Base-by-base conservation (phyloP, 2,888 invertebrate genomes). In the Homarus gammarus region DNA sequence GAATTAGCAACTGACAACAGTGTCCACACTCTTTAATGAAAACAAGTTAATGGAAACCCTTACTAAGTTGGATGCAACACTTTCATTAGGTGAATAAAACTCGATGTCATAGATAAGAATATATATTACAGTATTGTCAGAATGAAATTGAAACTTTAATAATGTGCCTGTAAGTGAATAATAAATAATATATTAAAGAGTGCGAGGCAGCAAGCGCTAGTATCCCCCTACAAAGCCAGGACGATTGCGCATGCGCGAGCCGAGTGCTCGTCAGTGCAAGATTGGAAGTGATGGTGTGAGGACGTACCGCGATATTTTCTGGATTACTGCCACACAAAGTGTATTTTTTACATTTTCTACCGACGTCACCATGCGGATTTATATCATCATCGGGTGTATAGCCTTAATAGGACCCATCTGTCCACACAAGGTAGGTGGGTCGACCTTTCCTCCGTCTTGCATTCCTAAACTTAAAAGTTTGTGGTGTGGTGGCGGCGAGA, bases 291-390 rank as follows among this genome's bases (percentile, higher is more conserved):
- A 81, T 64, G 64, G 56, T 81, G 81, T 81, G 81, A 81, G 40
- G 81, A 81, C 56, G 81, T 81, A n/a, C 61, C 44, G 64, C 81
- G 40, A 31, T 56, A 38, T 81, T 38, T 56, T 40, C 81, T 81
- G 81, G 81, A 81, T 81, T 81, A 64, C 56, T 81, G 64, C 81
- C 81, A 81, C 81, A 64, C 40, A 81, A 81, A 81, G 81, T 81
- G 38, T 81, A 38, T 38, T 81, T 81, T 61, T 61, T 81, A 64
- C 40, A 38, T 56, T 33, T 81, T 56, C n/a, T 38, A 36, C n/a
- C 36, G 61, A 36, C 38, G 64, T 64, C 81, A 64, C 51, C 40
- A 81, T 81, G 81, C 61, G 81, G 81, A 81, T 81, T 56, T 81
- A 81, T 64, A 27, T 81, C 31, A 40, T 61, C 81, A 81, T 81